A percentile compares a stretch with the other conserved stretches of the same genome.
Conservation (phyloP, 2,888 invertebrate species). For the Epinotia ramella region DNA sequence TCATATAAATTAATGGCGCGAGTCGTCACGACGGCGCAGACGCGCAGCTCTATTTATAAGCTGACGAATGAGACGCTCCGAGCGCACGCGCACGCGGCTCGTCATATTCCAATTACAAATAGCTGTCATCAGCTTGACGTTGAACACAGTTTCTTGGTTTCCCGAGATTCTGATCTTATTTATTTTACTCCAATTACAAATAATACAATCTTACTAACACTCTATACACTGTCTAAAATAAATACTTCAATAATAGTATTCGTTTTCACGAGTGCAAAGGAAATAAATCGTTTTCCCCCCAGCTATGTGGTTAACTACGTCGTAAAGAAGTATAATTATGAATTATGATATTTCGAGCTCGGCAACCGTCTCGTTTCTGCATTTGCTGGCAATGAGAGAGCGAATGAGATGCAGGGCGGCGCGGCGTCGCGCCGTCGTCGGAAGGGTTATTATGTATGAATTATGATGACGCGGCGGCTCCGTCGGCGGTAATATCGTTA, state of each 20-base stretch:
- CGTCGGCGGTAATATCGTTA: slow-evolving; percentile 85
- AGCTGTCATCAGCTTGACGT: slow-evolving; percentile 80
- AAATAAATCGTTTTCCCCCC: slow-evolving; percentile 66
- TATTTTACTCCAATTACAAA: slow-evolving; percentile 1
- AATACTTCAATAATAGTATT: neutral
- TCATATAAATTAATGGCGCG: slow-evolving; percentile 85
- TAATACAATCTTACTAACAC: neutral
- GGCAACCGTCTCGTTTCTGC: slow-evolving; percentile 73
- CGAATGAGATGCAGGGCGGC: slow-evolving; percentile 78
- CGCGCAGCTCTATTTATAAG: slow-evolving; percentile 83
- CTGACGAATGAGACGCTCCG: slow-evolving; percentile 84
- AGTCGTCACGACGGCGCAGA: slow-evolving; percentile 84
- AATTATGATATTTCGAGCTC: slow-evolving; percentile 80
- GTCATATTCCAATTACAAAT: slow-evolving; percentile 85
- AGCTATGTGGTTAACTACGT: slow-evolving; percentile 60
- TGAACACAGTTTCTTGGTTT: slow-evolving; percentile 60
- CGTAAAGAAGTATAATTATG: slow-evolving; percentile 81
- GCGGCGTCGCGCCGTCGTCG: slow-evolving; percentile 71
- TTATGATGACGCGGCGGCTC: slow-evolving; percentile 83
- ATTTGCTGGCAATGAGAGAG: slow-evolving; percentile 55
- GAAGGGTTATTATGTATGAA: slow-evolving; percentile 86
- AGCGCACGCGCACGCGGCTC: slow-evolving; percentile 82
- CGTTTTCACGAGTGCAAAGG: slow-evolving; percentile 56
- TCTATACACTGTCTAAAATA: neutral
- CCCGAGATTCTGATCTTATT: slow-evolving; percentile 14